Conservation (phyloP, 1,140 invertebrate genomes). For the Aphaenogaster ashmeadi region DNA sequence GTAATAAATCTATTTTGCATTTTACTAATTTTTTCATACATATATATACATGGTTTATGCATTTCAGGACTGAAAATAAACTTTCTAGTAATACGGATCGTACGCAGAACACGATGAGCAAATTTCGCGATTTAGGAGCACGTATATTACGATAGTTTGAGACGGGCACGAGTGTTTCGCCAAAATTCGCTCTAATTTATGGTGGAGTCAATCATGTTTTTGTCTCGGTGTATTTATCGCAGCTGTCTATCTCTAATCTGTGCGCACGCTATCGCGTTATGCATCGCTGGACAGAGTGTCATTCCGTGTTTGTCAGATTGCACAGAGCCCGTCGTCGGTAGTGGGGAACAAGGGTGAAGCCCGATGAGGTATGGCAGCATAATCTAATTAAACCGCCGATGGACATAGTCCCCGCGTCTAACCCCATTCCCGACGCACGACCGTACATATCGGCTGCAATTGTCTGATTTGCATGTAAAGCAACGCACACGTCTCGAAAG, state of each 20-base stretch:
- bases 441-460: slow-evolving; percentile 77
- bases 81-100: neutral
- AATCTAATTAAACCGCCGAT: slow-evolving; percentile 81
- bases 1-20: neutral
- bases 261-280: slow-evolving; percentile 25
- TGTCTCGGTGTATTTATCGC: slow-evolving; percentile 60
- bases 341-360: slow-evolving; percentile 71
- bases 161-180: slow-evolving; percentile 23
- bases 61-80: slow-evolving; percentile 26
- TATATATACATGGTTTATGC: neutral
- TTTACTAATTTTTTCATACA: neutral
- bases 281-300: slow-evolving; percentile 68
- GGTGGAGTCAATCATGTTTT: slow-evolving; percentile 65
- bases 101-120: neutral
- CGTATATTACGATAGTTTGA: slow-evolving; percentile 14
- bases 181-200: slow-evolving; percentile 67
- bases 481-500: slow-evolving; percentile 69
- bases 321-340: slow-evolving; percentile 41
- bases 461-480: slow-evolving; percentile 82
- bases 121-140: slow-evolving; percentile 49
- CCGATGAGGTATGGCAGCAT: slow-evolving; percentile 72
- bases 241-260: slow-evolving; percentile 57
- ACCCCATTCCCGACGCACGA: slow-evolving; percentile 60
- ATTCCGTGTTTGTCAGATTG: slow-evolving; percentile 71
- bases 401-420: slow-evolving; percentile 66